phyloP scores from a whole-genome alignment of 2,113 vertebrate genomes.

The Anarhynchus alexandrinus region DNA sequence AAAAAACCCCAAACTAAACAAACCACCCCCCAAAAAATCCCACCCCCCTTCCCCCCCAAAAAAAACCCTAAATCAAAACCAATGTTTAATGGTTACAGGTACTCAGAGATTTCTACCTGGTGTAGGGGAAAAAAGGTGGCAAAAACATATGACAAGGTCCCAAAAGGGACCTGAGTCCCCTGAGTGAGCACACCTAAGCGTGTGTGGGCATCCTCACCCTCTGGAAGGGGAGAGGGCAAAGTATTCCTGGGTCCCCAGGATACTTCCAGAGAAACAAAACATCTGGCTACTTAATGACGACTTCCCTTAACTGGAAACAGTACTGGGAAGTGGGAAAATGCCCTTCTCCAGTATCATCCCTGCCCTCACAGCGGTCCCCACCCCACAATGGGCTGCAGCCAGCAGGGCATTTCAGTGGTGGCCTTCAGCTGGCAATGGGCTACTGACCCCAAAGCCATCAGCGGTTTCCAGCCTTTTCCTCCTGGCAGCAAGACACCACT shows the following conservation, averaged over 20 bases:
- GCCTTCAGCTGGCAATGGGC: not conserved
- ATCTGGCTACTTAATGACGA: not conserved
- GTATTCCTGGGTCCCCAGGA: not conserved
- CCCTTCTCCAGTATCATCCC: not conserved
- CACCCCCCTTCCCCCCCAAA: too few species aligned
- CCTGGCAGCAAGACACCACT: not conserved
- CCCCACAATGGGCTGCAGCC: fast-evolving
- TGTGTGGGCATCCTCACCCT: not conserved
- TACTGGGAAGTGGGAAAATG: not conserved
- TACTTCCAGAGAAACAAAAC: not conserved
- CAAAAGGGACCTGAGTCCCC: not conserved
- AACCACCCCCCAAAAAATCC: too few species aligned
- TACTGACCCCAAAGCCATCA: not conserved
- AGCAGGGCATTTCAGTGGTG: not conserved
- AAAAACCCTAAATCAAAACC: not conserved
- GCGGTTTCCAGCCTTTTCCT: not conserved
- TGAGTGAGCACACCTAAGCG: not conserved
- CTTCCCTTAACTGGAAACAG: not conserved
- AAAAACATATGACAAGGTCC: not conserved
- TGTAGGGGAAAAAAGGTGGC: not conserved
- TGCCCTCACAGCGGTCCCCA: not conserved
- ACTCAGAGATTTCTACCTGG: not conserved
- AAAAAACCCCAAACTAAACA: too few species aligned
- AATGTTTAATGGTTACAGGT: not conserved
- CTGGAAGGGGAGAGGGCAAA: not conserved